Evolutionary conservation across 2,888 invertebrate species (phyloP).

Genomic region (Drosophila sordidapex): DNA sequence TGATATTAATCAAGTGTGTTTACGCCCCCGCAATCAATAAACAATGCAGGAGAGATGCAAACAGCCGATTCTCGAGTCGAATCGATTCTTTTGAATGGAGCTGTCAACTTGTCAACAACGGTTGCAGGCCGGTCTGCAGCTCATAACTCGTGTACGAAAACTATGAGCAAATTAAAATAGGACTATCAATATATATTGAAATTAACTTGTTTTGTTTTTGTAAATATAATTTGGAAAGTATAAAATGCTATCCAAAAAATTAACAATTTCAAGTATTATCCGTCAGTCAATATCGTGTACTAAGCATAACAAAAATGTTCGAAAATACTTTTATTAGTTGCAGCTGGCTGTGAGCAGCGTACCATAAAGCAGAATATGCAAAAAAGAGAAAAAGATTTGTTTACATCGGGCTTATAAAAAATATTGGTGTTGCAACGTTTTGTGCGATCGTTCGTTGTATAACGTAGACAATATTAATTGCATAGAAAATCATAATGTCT

Average conservation of each 20-base stretch:
- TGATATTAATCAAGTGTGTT: slow-evolving; percentile 38
- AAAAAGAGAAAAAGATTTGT: slow-evolving; percentile 25
- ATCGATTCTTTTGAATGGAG: slow-evolving; percentile 10
- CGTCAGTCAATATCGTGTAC: background rate
- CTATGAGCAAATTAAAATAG: background rate
- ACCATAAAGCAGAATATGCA: slow-evolving; percentile 24
- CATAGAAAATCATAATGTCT: slow-evolving; percentile 36
- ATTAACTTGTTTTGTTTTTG: background rate
- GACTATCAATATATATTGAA: background rate
- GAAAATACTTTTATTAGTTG: background rate
- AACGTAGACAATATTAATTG: background rate
- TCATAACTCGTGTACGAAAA: background rate
- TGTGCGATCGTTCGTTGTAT: slow-evolving; percentile 36
- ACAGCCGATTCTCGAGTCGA: slow-evolving; percentile 16
- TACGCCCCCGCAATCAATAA: slow-evolving; percentile 60
- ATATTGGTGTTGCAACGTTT: slow-evolving; percentile 1
- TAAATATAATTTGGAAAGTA: background rate
- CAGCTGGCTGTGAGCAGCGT: slow-evolving; percentile 25
- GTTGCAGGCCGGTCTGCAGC: background rate
- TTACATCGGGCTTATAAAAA: slow-evolving; percentile 33
- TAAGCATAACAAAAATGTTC: background rate
- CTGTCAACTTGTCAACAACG: slow-evolving; percentile 15
- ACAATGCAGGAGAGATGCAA: slow-evolving; percentile 30
- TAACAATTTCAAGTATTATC: background rate
- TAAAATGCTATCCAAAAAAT: background rate